Base-by-base conservation (phyloP, 2,888 invertebrate species). In the Psococerastis gibbosa region DNA sequence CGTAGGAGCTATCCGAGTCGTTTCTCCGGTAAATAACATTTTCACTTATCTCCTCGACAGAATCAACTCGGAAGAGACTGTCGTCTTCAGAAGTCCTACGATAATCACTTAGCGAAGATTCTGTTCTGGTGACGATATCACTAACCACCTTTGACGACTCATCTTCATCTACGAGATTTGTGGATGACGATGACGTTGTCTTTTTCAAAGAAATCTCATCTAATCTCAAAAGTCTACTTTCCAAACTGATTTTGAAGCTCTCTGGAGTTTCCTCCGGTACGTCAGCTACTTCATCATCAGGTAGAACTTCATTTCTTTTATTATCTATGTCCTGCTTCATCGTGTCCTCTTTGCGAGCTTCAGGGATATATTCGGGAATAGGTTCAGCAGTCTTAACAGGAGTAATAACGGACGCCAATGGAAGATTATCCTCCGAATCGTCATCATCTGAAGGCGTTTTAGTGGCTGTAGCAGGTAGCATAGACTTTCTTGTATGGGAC, bases 351-450 rank as follows among this genome's bases (percentile, higher is more conserved):
- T 27, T 11, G 27, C 27, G 6, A 11, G 6, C 27, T 11, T 6
- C 6, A 9, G 27, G 27, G 8, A 27, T 11, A 6, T 9, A 11
- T 27, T 27, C 27, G 27, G 8, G 11, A 11, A 11, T 27, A 6
- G 6, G 8, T 11, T 11, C 8, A 6, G 27, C 27, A 27, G 6
- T 27, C 6, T 9, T 6, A 6, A 6, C 11, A 6, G 27, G 27
- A 6, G 11, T 11, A 9, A 9, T 27, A 3, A 38, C 38, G 11
- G 22, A 17, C 18, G 38, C 16, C 17, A 38, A 20, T 3, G 38
- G 38, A 9, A 38, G 22, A 38, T 22, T 38, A 38, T 38, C 38
- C 38, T 38, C 38, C 6, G 38, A 38, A 20, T 38, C 38, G 11
- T 38, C 17, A 5, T 20, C 38, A 18, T 38, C 38, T 13, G 38